Base-by-base conservation (phyloP, 2,888 invertebrate genomes). In the Magallana nippona region DNA sequence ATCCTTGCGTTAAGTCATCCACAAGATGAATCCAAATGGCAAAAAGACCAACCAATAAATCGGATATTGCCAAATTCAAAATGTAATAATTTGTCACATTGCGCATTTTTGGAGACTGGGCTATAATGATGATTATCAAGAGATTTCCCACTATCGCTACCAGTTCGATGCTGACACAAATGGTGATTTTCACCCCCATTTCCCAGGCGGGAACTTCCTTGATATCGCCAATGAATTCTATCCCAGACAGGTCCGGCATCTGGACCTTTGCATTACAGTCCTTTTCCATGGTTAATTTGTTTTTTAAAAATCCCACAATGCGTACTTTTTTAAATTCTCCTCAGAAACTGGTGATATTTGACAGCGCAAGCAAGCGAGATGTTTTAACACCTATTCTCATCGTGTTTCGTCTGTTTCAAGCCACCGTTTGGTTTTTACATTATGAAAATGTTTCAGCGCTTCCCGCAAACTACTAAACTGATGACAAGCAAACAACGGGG, bases 11-110 rank as follows among this genome's bases (percentile, higher is more conserved):
- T 90, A 97, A 96, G 92, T 97, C 96, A 77, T 96, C 95, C 17
- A 96, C 95, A 87, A 97, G 94, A 94, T 97, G 96, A 90, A 97
- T 96, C 96, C 96, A 96, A 0, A 97, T 97, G 82, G 97, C 96
- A 13, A 97, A 94, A 8, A 88, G 84, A 0, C 90, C 91, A 22
- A 93, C 91, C 57, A 93, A 82, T 62, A 93, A 88, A 82, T 93
- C 93, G 0, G 93, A 90, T 11, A 93, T 86, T 3, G 93, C 92
- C 84, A 93, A 88, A 82, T 93, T 93, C 56, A 92, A 90, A 71
- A 93, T 89, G 89, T 93, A 93, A 83, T 87, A 93, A 87, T 93
- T 93, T 27, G 92, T 93, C 1, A 92, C 92, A 0, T 92, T 93
- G 79, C 91, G 86, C 93, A 93, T 92, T 78, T 90, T 87, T 83